Conservation (phyloP, 2,113 vertebrate species). For the Rhombomys opimus region DNA sequence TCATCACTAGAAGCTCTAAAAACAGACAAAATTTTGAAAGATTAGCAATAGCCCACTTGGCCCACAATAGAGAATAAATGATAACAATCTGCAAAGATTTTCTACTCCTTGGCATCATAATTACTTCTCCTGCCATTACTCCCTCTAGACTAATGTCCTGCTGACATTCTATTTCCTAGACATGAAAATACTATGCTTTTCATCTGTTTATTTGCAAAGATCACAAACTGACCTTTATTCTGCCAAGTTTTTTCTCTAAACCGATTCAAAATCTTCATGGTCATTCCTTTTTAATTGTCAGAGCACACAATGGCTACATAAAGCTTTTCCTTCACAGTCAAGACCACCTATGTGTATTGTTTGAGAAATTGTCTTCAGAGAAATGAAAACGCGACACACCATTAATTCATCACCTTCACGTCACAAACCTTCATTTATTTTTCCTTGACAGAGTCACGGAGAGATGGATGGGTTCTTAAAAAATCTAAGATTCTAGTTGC, state of each 20-base stretch:
- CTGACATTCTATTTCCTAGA: neutral
- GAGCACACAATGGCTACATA: neutral
- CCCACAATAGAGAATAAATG: neutral
- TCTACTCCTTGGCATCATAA: neutral
- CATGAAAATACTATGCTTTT: neutral
- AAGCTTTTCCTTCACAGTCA: neutral
- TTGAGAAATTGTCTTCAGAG: neutral
- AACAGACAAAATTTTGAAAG: neutral
- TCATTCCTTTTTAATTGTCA: neutral
- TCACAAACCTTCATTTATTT: neutral
- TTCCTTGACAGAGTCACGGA: neutral
- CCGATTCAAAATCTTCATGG: neutral
- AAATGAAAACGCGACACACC: neutral
- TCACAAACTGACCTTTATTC: neutral
- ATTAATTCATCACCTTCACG: neutral
- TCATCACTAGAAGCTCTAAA: constrained; percentile 12
- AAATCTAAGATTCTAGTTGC: neutral
- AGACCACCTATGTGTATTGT: neutral
- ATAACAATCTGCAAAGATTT: neutral
- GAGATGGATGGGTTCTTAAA: neutral
- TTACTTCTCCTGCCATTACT: neutral
- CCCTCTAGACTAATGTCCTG: neutral
- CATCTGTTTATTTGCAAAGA: constrained; percentile 51
- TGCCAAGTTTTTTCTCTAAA: neutral
- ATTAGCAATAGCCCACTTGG: neutral